These are phyloP conservation scores for Copsychus sechellarum DNA, from an alignment of 2,113 vertebrate species.

Conservation along the genomic window DNA sequence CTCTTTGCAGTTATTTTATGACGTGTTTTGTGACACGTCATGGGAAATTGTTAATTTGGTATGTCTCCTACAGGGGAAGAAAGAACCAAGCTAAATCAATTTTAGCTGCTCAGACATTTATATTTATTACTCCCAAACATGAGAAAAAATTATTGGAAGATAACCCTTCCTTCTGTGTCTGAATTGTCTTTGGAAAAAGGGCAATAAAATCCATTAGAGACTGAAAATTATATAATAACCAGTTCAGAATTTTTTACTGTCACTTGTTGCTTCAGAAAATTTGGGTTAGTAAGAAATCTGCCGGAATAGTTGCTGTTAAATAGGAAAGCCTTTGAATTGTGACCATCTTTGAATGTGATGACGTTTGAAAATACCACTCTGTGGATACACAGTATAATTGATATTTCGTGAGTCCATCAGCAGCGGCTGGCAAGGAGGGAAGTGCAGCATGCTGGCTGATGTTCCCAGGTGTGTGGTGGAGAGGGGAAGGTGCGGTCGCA, in stretches of 20 bases:
- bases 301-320: background rate
- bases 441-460: too few relatives aligned
- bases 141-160: background rate
- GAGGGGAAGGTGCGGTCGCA: too few relatives aligned
- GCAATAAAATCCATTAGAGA: background rate
- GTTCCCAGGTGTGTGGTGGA: too few relatives aligned
- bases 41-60: background rate
- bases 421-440: background rate
- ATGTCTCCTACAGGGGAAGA: background rate
- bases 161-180: background rate
- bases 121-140: background rate
- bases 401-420: rapidly evolving
- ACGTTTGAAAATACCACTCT: background rate
- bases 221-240: background rate
- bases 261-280: background rate
- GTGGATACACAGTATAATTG: background rate
- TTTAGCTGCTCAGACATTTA: background rate
- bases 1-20: background rate
- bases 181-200: background rate
- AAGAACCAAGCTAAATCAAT: rapidly evolving
- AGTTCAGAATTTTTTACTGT: background rate
- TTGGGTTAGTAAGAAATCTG: background rate
- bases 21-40: background rate
- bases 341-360: background rate
- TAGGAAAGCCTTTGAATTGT: background rate